These are phyloP conservation scores for Leiothrix lutea DNA, from an alignment of 2,113 vertebrate genomes.

Conservation along the genomic window DNA sequence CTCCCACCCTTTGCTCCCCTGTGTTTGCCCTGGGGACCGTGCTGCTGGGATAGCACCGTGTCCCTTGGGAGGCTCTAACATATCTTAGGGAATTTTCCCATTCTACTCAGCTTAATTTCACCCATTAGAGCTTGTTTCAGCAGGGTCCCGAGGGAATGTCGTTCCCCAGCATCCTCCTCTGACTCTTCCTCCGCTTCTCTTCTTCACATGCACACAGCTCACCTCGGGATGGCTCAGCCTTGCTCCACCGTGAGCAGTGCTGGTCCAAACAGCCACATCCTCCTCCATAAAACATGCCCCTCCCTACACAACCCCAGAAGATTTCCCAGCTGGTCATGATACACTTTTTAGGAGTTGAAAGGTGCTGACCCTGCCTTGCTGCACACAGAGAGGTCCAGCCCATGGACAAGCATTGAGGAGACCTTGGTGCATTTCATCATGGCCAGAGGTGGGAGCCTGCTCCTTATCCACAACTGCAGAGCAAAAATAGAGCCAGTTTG, in stretches of 20 bases:
- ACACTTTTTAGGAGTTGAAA: not conserved
- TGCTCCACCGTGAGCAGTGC: not conserved
- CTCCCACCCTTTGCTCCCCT: not conserved
- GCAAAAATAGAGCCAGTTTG: not conserved
- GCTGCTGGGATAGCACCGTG: not conserved
- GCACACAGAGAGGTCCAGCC: not conserved
- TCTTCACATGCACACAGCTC: accelerated
- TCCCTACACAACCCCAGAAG: not conserved
- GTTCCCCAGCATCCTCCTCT: not conserved
- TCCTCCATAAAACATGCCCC: not conserved
- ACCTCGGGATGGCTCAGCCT: not conserved
- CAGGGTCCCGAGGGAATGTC: not conserved
- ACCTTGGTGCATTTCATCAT: not conserved
- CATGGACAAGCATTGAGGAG: not conserved
- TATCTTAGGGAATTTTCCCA: not conserved
- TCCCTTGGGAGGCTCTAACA: not conserved
- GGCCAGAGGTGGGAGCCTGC: not conserved
- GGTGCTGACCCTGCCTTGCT: not conserved
- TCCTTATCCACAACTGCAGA: not conserved
- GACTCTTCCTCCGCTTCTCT: not conserved
- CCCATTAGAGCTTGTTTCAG: conserved; percentile 38
- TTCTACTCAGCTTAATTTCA: conserved; percentile 19
- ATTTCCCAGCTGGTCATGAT: not conserved
- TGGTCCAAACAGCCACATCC: not conserved
- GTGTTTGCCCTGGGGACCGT: not conserved